phyloP scores from a whole-genome alignment of 2,113 vertebrate species.

The Nothocercus julius region DNA sequence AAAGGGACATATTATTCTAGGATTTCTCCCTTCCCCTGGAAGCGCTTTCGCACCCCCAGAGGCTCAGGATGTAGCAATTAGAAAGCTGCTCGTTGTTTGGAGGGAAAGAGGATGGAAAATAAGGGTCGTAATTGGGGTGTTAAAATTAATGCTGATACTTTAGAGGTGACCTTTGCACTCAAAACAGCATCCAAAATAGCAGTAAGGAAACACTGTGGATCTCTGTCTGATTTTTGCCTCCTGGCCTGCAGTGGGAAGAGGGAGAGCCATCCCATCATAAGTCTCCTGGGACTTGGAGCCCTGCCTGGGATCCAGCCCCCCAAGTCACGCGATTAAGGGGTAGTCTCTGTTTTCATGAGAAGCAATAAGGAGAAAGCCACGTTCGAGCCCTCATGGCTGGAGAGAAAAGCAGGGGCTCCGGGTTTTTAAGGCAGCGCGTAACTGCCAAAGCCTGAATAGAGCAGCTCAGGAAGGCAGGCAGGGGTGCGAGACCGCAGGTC shows the following conservation, averaged over 20 bases:
- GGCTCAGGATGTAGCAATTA: not conserved
- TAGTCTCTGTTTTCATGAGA: not conserved
- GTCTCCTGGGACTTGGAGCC: not conserved
- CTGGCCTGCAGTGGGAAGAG: not conserved
- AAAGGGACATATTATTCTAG: not conserved
- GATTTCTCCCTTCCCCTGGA: not conserved
- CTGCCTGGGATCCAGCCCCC: not conserved
- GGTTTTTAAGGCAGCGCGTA: not conserved
- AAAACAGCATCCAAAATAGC: not conserved
- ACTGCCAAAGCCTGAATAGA: not conserved
- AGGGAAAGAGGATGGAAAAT: not conserved
- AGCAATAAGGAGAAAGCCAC: not conserved
- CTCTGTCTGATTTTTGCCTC: not conserved
- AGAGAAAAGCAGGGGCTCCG: not conserved
- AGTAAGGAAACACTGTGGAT: not conserved
- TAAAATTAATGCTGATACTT: not conserved
- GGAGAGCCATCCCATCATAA: accelerated
- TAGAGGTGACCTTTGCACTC: not conserved
- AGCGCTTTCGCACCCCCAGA: accelerated
- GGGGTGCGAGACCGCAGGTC: too few species aligned
- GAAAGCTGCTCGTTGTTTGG: accelerated
- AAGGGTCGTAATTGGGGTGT: not conserved
- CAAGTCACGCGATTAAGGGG: not conserved
- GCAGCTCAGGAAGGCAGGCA: not conserved
- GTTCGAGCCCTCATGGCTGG: not conserved